Evolutionary conservation across 2,797 vertebrate genomes (phyloP).

Genomic region (Potorous gilbertii): DNA sequence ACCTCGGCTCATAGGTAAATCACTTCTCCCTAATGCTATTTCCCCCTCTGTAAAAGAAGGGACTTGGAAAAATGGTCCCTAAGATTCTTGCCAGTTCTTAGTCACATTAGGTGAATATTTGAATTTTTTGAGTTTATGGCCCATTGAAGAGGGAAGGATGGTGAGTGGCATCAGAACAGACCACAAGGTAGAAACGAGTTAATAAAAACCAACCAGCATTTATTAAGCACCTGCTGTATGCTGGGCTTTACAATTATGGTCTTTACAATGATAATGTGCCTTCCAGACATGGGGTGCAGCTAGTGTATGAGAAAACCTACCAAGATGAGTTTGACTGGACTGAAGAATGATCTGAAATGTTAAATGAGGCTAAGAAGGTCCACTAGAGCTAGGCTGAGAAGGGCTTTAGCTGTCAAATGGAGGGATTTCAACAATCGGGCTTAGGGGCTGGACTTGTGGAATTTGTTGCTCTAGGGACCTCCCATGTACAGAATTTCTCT

Average conservation of each 20-base stretch:
- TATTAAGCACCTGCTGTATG: not conserved
- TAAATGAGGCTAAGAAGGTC: not conserved
- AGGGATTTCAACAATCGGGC: not conserved
- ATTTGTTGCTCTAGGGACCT: not conserved
- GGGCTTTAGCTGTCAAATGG: not conserved
- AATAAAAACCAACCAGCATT: not conserved
- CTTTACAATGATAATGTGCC: not conserved
- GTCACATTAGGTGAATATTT: not conserved
- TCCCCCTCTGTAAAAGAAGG: not conserved
- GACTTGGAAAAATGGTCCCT: not conserved
- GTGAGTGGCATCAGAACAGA: not conserved
- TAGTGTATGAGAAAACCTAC: not conserved
- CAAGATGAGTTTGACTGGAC: not conserved
- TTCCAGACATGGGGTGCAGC: not conserved
- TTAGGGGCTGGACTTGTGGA: not conserved
- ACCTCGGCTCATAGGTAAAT: not conserved
- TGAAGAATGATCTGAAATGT: not conserved
- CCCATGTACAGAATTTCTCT: not conserved
- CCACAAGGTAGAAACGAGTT: not conserved
- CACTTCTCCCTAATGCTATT: not conserved
- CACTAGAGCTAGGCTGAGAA: not conserved
- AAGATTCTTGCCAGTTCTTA: not conserved
- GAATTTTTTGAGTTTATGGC: not conserved
- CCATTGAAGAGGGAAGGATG: not conserved
- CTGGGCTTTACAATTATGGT: not conserved